A percentile compares a stretch with the other conserved stretches of the same genome.
Conservation (phyloP, 2,797 vertebrate genomes). For the Melopsittacus undulatus region DNA sequence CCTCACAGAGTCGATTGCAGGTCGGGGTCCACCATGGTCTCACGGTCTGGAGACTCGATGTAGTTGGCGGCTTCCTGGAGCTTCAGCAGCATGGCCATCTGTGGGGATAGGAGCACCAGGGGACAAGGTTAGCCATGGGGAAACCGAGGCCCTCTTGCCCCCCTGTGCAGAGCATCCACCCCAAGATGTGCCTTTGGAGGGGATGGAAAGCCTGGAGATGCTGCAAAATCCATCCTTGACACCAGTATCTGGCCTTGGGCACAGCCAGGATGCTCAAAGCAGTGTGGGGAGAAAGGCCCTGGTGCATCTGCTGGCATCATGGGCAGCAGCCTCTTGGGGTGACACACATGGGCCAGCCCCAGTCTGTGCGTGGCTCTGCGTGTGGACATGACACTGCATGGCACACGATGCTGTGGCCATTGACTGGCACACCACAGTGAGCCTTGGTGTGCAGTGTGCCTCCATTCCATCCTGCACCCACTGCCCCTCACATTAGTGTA, state of each 20-base stretch:
- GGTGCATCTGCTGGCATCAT: background rate
- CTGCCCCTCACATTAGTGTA: rapidly evolving
- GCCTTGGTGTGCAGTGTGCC: background rate
- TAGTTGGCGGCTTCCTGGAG: slow-evolving; percentile 98
- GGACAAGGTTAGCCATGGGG: rapidly evolving
- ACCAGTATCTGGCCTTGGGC: rapidly evolving
- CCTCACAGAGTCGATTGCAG: slow-evolving; percentile 79
- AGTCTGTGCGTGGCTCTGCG: too few relatives aligned
- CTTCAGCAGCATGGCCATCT: slow-evolving; percentile 99
- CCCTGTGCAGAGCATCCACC: background rate
- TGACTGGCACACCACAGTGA: rapidly evolving
- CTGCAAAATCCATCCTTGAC: background rate
- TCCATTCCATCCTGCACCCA: background rate
- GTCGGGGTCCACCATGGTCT: slow-evolving; percentile 86
- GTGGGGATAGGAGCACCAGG: rapidly evolving
- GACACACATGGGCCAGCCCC: too few relatives aligned
- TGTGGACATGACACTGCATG: too few relatives aligned
- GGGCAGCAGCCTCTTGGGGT: too few relatives aligned
- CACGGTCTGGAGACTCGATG: slow-evolving; percentile 93
- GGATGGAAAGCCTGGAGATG: background rate
- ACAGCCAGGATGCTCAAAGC: background rate
- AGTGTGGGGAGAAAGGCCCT: rapidly evolving
- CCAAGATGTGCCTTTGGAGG: background rate
- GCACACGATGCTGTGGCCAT: rapidly evolving
- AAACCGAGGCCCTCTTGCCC: background rate